Evolutionary conservation across 2,113 vertebrate genomes (phyloP).

Genomic region (Poecile atricapillus): DNA sequence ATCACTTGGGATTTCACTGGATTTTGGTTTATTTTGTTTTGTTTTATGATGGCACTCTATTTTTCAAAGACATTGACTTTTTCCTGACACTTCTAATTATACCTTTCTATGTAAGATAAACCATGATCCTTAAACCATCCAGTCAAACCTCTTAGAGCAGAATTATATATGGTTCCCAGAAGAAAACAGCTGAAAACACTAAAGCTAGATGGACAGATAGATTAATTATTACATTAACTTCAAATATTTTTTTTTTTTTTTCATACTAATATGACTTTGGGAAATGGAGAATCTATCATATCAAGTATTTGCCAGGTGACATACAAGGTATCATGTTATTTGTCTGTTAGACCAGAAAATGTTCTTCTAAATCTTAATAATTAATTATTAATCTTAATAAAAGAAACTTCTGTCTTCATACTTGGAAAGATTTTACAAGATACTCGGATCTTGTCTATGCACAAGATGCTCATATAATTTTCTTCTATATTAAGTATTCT

Average conservation of each 20-base stretch:
- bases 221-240: constrained; percentile 10
- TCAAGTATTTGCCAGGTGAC: background rate
- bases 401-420: background rate
- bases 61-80: constrained; percentile 33
- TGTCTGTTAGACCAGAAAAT: constrained; percentile 1
- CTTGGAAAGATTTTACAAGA: background rate
- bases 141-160: background rate
- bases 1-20: background rate
- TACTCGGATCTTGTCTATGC: background rate
- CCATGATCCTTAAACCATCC: background rate
- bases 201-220: background rate
- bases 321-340: background rate
- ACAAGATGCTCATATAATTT: background rate
- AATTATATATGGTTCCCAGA: background rate
- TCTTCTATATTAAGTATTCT: background rate
- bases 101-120: background rate
- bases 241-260: background rate
- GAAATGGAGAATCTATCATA: constrained; percentile 4
- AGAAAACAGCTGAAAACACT: background rate
- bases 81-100: constrained; percentile 29
- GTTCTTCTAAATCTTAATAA: background rate
- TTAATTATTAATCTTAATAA: background rate
- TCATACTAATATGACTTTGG: background rate
- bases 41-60: background rate
- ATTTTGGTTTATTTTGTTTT: background rate